These are phyloP conservation scores for Numenius phaeopus DNA, from an alignment of 2,797 vertebrate species.

Conservation along the genomic window DNA sequence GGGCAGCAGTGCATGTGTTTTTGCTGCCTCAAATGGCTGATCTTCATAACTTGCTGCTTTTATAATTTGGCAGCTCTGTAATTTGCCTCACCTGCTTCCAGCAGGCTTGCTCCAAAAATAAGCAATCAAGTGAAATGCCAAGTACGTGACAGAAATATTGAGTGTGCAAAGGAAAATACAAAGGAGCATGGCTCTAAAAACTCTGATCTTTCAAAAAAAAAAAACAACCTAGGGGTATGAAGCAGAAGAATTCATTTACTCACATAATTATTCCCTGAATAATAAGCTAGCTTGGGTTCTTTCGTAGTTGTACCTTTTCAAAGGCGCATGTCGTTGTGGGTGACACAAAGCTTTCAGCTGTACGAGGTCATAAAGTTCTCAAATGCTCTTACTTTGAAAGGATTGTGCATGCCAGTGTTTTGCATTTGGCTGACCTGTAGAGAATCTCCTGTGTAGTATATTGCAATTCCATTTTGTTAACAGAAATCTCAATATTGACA, in stretches of 20 bases:
- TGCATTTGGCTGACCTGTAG: background rate
- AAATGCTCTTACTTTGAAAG: background rate
- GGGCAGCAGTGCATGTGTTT: background rate
- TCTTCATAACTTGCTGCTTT: background rate
- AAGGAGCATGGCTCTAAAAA: background rate
- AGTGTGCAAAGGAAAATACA: background rate
- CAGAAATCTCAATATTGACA: background rate
- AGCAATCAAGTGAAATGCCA: background rate
- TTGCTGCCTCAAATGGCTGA: background rate
- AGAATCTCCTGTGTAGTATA: background rate
- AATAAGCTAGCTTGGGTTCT: background rate
- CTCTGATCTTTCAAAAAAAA: fast-evolving
- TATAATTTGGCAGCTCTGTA: background rate
- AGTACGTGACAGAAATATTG: background rate
- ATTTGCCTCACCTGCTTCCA: background rate
- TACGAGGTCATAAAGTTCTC: background rate
- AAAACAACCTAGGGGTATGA: no score
- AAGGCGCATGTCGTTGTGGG: fast-evolving
- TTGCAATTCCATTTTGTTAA: background rate
- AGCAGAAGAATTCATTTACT: fast-evolving
- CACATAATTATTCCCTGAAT: background rate
- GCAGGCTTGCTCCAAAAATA: background rate
- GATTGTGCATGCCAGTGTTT: background rate
- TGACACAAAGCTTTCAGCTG: background rate
- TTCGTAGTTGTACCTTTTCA: background rate